A percentile compares a stretch with the other conserved stretches of the same genome.
phyloP scores from a whole-genome alignment of 64 coral and sea anemone genomes.

The Pachyseris speciosa region DNA sequence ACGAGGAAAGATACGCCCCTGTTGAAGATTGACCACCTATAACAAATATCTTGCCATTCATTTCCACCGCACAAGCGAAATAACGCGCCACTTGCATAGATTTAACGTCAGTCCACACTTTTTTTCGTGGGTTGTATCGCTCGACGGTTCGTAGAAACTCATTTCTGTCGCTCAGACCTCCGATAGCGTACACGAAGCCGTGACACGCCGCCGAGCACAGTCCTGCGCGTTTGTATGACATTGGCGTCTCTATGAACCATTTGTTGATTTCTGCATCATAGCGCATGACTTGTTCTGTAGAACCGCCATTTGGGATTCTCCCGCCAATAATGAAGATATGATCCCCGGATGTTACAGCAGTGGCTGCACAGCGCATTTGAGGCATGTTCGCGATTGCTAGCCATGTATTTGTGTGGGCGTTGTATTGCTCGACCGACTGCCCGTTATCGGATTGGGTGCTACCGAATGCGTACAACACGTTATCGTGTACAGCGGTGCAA shows the following conservation, averaged over 20 bases:
- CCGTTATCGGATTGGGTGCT: constrained; percentile 55
- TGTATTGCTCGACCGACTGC: constrained; percentile 66
- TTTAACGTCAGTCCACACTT: constrained; percentile 17
- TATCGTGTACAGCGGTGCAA: constrained; percentile 48
- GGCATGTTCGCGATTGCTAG: constrained; percentile 37
- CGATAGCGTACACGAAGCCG: constrained; percentile 49
- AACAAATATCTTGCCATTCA: constrained; percentile 70
- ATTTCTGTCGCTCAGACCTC: constrained; percentile 47
- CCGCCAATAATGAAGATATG: constrained; percentile 79
- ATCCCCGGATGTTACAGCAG: constrained; percentile 46
- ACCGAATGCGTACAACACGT: constrained; percentile 61
- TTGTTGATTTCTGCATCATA: constrained; percentile 65
- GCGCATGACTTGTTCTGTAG: constrained; percentile 54
- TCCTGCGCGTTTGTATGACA: constrained; percentile 62
- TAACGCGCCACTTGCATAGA: constrained; percentile 48
- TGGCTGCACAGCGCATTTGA: constrained; percentile 35
- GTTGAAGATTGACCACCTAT: constrained; percentile 55
- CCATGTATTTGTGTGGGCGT: constrained; percentile 59
- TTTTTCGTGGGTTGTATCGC: constrained; percentile 36
- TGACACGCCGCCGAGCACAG: constrained; percentile 4
- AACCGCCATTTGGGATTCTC: constrained; percentile 4
- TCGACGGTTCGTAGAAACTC: constrained; percentile 68
- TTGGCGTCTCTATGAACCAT: constrained; percentile 61
- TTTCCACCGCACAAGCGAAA: constrained; percentile 32
- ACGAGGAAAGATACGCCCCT: constrained; percentile 47